These are phyloP conservation scores for Drosophila sp. DNA, from an alignment of 1,140 invertebrate species.

Conservation along the genomic window DNA sequence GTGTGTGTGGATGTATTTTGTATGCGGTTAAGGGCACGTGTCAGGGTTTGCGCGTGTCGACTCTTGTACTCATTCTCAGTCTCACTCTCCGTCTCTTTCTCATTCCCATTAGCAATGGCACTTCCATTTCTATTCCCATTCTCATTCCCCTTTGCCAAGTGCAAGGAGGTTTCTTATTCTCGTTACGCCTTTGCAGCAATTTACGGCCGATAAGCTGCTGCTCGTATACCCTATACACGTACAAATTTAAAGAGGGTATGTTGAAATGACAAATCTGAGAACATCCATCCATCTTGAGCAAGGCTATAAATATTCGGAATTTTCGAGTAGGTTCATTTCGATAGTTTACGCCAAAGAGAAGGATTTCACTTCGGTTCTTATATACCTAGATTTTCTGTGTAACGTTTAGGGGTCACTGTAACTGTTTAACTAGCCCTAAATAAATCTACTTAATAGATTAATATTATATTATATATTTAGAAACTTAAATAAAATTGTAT, in stretches of 20 bases:
- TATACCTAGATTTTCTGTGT: too few relatives aligned
- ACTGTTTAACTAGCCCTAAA: too few relatives aligned
- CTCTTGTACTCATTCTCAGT: slow-evolving; percentile 38
- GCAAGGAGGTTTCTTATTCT: slow-evolving; percentile 62
- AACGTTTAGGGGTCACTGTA: too few relatives aligned
- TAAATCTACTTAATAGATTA: too few relatives aligned
- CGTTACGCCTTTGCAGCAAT: slow-evolving; percentile 66
- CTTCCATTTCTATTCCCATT: slow-evolving; percentile 46
- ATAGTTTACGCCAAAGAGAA: too few relatives aligned
- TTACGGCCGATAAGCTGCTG: slow-evolving; percentile 66
- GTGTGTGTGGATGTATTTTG: slow-evolving; percentile 30
- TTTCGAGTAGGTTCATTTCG: too few relatives aligned
- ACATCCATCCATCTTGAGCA: too few relatives aligned
- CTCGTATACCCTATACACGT: slow-evolving; percentile 11
- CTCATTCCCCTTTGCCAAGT: slow-evolving; percentile 58
- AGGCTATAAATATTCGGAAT: too few relatives aligned
- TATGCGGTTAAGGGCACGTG: slow-evolving; percentile 66
- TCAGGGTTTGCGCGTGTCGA: slow-evolving; percentile 74
- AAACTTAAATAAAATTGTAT: too few relatives aligned
- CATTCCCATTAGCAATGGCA: slow-evolving; percentile 39
- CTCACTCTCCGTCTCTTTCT: slow-evolving; percentile 36
- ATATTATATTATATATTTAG: too few relatives aligned
- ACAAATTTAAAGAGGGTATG: not conserved
- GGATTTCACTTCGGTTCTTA: too few relatives aligned
- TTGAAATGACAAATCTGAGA: not conserved